A percentile compares a stretch with the other conserved stretches of the same genome.
These are phyloP conservation scores for Balanococcus diminutus DNA, from an alignment of 2,888 invertebrate genomes.

Conservation along the genomic window DNA sequence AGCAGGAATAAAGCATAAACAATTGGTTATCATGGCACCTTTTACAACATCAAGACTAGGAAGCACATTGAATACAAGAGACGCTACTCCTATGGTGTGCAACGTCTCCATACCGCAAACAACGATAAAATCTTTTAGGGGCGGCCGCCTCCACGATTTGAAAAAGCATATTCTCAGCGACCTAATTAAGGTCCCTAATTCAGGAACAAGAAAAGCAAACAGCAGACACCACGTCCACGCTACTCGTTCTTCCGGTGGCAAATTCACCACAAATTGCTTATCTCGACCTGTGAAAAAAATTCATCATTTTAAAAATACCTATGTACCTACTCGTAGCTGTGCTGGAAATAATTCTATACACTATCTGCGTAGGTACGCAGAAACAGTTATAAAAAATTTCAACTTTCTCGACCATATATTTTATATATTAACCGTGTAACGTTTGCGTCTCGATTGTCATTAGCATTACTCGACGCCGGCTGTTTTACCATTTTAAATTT, in stretches of 20 bases:
- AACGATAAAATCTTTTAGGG: constrained; percentile 69
- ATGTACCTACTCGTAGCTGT: background rate
- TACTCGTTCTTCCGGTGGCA: constrained; percentile 84
- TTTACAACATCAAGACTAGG: constrained; percentile 93
- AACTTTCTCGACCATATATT: constrained; percentile 17
- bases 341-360: background rate
- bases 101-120: constrained; percentile 85
- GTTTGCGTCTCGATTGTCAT: background rate
- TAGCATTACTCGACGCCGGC: background rate
- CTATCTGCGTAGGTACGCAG: background rate
- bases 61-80: constrained; percentile 85
- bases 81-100: constrained; percentile 83
- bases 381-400: background rate
- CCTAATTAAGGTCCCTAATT: constrained; percentile 83
- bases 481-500: background rate
- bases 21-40: constrained; percentile 95
- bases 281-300: constrained; percentile 73
- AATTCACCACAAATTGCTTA: constrained; percentile 79
- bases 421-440: background rate
- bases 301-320: background rate
- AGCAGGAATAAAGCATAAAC: constrained; percentile 89
- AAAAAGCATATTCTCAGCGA: constrained; percentile 87
- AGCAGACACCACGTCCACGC: constrained; percentile 93
- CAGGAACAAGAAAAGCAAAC: constrained; percentile 86
- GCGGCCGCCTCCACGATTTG: constrained; percentile 82